Percentiles rank a stretch among this genome's conserved stretches.
phyloP scores from a whole-genome alignment of 35 echinoderm and acorn worm genomes.

The Heliocidaris erythrogramma region DNA sequence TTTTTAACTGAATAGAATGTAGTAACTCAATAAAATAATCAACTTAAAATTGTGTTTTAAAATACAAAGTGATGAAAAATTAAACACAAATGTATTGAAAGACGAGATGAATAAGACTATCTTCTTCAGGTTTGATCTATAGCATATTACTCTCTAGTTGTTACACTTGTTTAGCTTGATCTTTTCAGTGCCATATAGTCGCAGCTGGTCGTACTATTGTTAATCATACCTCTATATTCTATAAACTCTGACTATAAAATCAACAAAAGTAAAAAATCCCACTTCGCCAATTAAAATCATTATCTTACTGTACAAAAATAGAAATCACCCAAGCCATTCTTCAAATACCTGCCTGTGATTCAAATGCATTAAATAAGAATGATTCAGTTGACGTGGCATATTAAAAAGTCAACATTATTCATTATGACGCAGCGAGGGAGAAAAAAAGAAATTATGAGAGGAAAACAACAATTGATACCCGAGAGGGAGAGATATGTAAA shows the following conservation, averaged over 20 bases:
- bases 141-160: no score
- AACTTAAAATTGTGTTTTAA: no score
- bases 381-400: neutral
- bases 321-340: no score
- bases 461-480: no score
- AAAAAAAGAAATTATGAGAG: neutral
- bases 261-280: neutral
- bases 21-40: no score
- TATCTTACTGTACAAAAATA: neutral
- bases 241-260: neutral
- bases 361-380: neutral
- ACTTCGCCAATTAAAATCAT: neutral
- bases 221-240: neutral
- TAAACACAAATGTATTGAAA: no score
- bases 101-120: no score
- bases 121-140: no score
- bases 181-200: no score
- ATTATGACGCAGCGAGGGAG: neutral
- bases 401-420: neutral
- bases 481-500: neutral
- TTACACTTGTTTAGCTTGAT: no score
- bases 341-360: neutral
- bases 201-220: neutral
- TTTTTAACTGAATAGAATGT: no score
- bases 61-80: no score